A percentile compares a stretch with the other conserved stretches of the same genome.
These are phyloP conservation scores for Colaptes auratus DNA, from an alignment of 2,113 vertebrate genomes.

Conservation along the genomic window DNA sequence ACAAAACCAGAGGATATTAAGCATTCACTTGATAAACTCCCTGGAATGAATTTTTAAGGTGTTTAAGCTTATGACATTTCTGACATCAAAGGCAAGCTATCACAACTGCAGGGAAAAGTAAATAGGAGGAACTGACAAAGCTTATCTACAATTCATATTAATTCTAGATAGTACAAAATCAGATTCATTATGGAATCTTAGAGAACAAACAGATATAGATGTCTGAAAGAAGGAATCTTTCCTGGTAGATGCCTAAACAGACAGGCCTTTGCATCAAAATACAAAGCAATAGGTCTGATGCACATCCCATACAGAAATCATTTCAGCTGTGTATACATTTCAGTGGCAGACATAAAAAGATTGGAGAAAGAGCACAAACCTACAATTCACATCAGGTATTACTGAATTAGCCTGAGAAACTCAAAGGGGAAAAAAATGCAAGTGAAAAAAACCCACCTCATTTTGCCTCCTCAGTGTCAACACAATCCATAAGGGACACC, in stretches of 20 bases:
- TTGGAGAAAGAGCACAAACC: neutral
- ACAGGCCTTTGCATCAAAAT: neutral
- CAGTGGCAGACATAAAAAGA: neutral
- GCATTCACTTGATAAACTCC: neutral
- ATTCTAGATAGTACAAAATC: conserved; percentile 5
- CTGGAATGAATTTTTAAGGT: conserved; percentile 9
- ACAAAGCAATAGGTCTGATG: neutral
- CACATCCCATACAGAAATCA: no score
- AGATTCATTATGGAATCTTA: neutral
- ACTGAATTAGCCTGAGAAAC: neutral
- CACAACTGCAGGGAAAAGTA: neutral
- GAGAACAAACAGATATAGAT: conserved; percentile 14
- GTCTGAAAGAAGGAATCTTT: neutral
- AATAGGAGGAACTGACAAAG: conserved; percentile 14
- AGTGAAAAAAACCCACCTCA: neutral
- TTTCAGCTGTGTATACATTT: no score
- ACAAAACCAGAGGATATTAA: neutral
- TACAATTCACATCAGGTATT: neutral
- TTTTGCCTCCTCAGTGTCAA: neutral
- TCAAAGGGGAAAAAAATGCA: neutral
- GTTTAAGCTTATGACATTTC: conserved; percentile 17
- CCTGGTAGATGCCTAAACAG: neutral
- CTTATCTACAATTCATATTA: conserved; percentile 5
- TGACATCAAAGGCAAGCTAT: conserved; percentile 32
- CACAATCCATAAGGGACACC: neutral